Evolutionary conservation across 2,113 vertebrate genomes (phyloP), one percentile per base, ranked within the genome.

Genomic region (Sinocyclocheilus rhinocerous): DNA sequence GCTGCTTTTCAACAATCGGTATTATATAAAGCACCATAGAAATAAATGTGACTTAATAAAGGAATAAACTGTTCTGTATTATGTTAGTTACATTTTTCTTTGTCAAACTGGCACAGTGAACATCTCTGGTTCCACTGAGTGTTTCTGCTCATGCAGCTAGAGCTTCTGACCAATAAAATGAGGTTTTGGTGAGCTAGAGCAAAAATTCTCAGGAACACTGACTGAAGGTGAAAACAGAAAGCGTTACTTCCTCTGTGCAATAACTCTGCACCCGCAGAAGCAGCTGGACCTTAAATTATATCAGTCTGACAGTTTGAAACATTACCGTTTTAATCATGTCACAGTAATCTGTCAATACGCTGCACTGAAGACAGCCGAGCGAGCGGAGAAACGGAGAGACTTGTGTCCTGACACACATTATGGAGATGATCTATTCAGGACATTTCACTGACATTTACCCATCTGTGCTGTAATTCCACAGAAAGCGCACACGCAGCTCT

Each of bases 381-480:
- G 33, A 83, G 87, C 61, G 77, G 39, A 87, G 86, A 39, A 75
- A 45, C 45, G 20, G 55, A 67, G 75, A 90, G 91, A 94, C 79
- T 89, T 89, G 93, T 91, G 91, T 69, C 89, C 79, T 90, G 90
- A 92, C 90, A 86, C 76, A 89, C 84, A n/a, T 78, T 83, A 88
- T 72, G 81, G 89, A 85, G 90, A 87, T 84, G 88, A 92, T 92
- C 88, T 82, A 92, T 89, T 70, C 84, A 84, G 86, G 88, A 82
- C 79, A 92, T 91, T 92, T 89, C 86, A 89, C 79, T 91, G 92
- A 92, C 92, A 91, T 93, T 92, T 90, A 86, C 83, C 92, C 89
- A 90, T 94, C 91, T 92, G 92, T 92, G 91, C 90, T 77, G 65
- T 29, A 80, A 29, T 78, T 85, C 63, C 77, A 81, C 63, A 78